Percentiles rank a stretch among this genome's conserved stretches.
Conservation (phyloP, 2,888 invertebrate species). For the Pseudanteris insignis region DNA sequence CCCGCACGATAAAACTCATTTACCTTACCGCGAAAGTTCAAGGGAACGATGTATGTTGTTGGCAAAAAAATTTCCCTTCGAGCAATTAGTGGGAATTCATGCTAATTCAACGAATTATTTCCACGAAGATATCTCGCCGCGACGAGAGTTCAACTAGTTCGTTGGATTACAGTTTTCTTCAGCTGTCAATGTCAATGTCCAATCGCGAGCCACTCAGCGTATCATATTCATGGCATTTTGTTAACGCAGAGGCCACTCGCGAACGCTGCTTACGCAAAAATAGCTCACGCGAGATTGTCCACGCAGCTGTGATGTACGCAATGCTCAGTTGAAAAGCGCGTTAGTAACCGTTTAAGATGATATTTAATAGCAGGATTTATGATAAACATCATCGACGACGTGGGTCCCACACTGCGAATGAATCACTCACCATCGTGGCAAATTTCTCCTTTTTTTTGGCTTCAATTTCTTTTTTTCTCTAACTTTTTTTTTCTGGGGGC, state of each 20-base stretch:
- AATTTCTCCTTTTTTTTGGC: background rate
- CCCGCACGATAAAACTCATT: too few relatives aligned
- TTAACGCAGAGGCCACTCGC: slow-evolving; percentile 29
- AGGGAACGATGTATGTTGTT: too few relatives aligned
- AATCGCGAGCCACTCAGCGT: slow-evolving; percentile 18
- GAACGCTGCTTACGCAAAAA: slow-evolving; percentile 22
- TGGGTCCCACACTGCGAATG: slow-evolving; percentile 5
- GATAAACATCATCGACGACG: slow-evolving; percentile 18
- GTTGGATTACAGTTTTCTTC: slow-evolving; percentile 21
- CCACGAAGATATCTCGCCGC: slow-evolving; percentile 13
- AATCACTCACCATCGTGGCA: slow-evolving; percentile 8
- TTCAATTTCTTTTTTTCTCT: too few relatives aligned
- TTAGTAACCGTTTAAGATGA: slow-evolving; percentile 39
- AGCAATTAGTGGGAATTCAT: slow-evolving; percentile 5
- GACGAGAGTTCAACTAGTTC: slow-evolving; percentile 9
- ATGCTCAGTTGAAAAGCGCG: slow-evolving; percentile 6
- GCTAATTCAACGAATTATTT: slow-evolving; percentile 29
- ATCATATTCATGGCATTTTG: slow-evolving; percentile 17
- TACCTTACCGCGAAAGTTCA: too few relatives aligned
- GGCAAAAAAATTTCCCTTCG: too few relatives aligned
- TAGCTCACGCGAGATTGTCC: slow-evolving; percentile 29
- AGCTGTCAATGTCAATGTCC: slow-evolving; percentile 33
- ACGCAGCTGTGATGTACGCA: slow-evolving; percentile 28
- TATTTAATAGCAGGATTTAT: slow-evolving; percentile 40
- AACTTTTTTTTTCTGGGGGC: slow-evolving; percentile 1